Conservation (phyloP, 2,113 vertebrate species). For the Pseudorhombus dupliciocellatus region DNA sequence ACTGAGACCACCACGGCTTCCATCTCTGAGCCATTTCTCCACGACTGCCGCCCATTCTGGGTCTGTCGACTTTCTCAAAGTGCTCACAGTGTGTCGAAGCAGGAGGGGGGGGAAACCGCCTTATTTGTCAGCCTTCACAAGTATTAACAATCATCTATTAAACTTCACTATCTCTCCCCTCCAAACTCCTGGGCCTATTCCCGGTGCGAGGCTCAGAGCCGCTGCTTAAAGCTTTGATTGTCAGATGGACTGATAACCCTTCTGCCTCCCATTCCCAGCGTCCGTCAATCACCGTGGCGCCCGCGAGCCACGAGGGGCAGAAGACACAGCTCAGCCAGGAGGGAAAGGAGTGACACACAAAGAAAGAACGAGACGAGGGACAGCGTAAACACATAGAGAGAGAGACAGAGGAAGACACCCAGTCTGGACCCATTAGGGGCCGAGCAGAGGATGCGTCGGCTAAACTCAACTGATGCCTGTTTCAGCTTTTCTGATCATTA, state of each 20-base stretch:
- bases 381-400: no score
- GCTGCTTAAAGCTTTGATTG: slow-evolving; percentile 66
- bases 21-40: slow-evolving; percentile 6
- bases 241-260: slow-evolving; percentile 73
- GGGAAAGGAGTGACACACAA: slow-evolving; percentile 33
- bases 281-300: slow-evolving; percentile 63
- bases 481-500: slow-evolving; percentile 75
- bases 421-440: slow-evolving; percentile 42
- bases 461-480: slow-evolving; percentile 53
- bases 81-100: neutral
- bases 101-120: neutral
- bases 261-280: slow-evolving; percentile 42
- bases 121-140: neutral
- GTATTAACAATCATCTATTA: slow-evolving; percentile 16
- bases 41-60: neutral
- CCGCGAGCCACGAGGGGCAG: slow-evolving; percentile 37
- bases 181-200: slow-evolving; percentile 18
- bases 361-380: slow-evolving; percentile 20
- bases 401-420: slow-evolving; percentile 13
- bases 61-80: neutral
- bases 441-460: slow-evolving; percentile 24
- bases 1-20: slow-evolving; percentile 1
- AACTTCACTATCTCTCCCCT: slow-evolving; percentile 14
- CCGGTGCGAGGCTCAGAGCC: slow-evolving; percentile 10
- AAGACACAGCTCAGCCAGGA: slow-evolving; percentile 36